Base-by-base conservation (phyloP, 2,888 invertebrate genomes). In the Sinotaia quadrata region DNA sequence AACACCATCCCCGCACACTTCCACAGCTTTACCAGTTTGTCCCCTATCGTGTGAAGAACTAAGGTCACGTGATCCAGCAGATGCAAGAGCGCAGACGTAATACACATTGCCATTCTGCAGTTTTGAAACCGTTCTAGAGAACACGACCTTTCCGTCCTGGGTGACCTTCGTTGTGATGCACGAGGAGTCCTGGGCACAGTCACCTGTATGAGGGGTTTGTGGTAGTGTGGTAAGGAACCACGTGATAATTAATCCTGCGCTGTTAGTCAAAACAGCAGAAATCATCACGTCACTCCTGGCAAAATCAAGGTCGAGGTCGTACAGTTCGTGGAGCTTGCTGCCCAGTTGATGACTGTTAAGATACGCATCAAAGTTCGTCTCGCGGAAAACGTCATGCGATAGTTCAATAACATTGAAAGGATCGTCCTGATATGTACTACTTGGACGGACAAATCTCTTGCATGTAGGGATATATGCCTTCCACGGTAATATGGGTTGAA, bases 231-330 rank as follows among this genome's bases (percentile, higher is more conserved):
- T 18, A 8, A 63, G 63, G 24, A 54, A 63, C 63, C 63, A 63
- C 63, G 63, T 63, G 52, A 63, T 41, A n/a, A 41, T 54, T 24
- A 24, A 21, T 7, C 31, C n/a, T 5, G 15, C 18, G 29, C 37
- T n/a, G 54, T 21, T 21, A 21, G 63, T 63, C 37, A 63, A 21
- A 10, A 63, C 15, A 27, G 63, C 63, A 21, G 63, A 52, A n/a
- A 63, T 49, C 36, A 37, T 21, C 27, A 54, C 29, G 63, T 54
- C 63, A 41, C 63, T 54, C 15, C 34, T 31, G 7, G 41, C 27
- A 24, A 63, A 52, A 33, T 63, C 63, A 15, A 63, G 36, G 63
- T 63, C 63, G 18, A 63, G 63, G 52, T 63, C 63, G 41, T 63
- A 54, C 18, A 63, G 52, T 7, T 63, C 29, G n/a, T 63, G 37